phyloP scores from a whole-genome alignment of 92 coral and sea anemone species.

The Blastomussa wellsi region DNA sequence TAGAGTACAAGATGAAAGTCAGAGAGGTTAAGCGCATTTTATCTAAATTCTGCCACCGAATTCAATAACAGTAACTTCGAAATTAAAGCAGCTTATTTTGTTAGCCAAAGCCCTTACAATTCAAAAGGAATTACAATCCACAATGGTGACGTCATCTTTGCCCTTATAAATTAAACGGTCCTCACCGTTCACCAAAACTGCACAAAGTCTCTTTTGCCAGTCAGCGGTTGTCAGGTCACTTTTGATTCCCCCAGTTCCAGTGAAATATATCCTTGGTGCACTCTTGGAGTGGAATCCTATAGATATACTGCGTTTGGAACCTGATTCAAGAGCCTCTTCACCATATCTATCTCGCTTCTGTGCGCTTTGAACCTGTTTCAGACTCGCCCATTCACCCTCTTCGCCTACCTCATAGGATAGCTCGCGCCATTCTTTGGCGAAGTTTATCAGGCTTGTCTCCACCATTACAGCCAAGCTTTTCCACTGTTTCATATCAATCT shows the following conservation, averaged over 20 bases:
- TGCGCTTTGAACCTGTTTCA: not conserved
- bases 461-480: constrained; percentile 19
- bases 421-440: constrained; percentile 17
- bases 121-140: not conserved
- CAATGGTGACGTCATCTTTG: not conserved
- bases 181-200: constrained; percentile 30
- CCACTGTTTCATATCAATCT: constrained; percentile 3
- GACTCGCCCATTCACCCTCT: constrained; percentile 20
- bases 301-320: constrained; percentile 1
- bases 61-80: too few species aligned
- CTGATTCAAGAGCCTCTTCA: constrained; percentile 26
- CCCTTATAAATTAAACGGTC: not conserved
- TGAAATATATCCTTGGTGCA: not conserved
- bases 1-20: too few species aligned
- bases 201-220: constrained; percentile 43
- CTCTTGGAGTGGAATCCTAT: constrained; percentile 9
- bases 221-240: constrained; percentile 6
- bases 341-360: not conserved
- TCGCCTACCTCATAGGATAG: constrained; percentile 1
- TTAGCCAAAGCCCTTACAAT: not conserved
- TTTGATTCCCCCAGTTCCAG: constrained; percentile 9
- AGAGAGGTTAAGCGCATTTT: too few species aligned
- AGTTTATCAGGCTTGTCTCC: not conserved
- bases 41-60: not conserved
- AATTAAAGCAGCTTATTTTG: too few species aligned